A percentile compares a stretch with the other conserved stretches of the same genome.
Conservation (phyloP, 2,113 vertebrate genomes). For the Rallus limicola region DNA sequence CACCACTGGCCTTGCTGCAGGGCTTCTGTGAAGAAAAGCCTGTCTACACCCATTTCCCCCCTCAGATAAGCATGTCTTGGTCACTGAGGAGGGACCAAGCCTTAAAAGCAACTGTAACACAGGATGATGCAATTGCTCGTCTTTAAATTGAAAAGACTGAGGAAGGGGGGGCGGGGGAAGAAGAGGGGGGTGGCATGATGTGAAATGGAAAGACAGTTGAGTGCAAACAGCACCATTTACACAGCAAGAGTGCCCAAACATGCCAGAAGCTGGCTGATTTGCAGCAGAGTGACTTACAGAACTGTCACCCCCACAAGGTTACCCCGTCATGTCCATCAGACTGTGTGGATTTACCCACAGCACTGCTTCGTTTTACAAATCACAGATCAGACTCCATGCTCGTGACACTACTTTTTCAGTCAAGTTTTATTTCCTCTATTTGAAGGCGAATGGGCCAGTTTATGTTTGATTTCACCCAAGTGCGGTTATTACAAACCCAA, state of each 20-base stretch:
- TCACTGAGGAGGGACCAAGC: fast-evolving
- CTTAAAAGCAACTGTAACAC: background rate
- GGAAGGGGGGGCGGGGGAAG: no score
- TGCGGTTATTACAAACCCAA: background rate
- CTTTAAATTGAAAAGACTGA: background rate
- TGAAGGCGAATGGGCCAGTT: background rate
- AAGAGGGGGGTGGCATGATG: no score
- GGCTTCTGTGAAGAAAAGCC: background rate
- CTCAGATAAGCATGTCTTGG: background rate
- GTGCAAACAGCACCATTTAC: background rate
- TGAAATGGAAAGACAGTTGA: background rate
- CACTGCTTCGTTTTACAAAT: fast-evolving
- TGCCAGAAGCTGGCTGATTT: background rate
- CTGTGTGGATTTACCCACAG: background rate
- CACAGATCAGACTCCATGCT: background rate
- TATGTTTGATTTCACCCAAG: background rate
- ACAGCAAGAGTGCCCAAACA: background rate
- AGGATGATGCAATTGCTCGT: background rate
- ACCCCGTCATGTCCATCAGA: background rate
- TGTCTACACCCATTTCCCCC: background rate
- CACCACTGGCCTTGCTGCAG: background rate
- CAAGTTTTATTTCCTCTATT: background rate
- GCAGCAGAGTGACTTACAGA: background rate
- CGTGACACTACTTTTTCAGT: background rate
- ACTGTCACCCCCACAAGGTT: background rate